Conservation (phyloP, 2,888 invertebrate genomes). For the Lutraria lutraria region DNA sequence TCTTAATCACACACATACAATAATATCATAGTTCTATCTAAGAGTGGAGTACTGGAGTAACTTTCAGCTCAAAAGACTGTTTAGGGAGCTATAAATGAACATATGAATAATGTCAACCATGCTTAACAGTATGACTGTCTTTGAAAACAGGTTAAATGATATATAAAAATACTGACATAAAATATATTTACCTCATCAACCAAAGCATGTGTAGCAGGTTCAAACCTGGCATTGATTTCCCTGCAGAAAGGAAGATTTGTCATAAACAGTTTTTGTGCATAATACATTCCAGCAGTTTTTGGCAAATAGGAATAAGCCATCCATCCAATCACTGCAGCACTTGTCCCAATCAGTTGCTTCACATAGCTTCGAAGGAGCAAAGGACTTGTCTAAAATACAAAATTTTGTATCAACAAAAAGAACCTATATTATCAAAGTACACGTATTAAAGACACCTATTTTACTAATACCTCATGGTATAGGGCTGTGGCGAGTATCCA, state of each 20-base stretch:
- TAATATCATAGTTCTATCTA: too few relatives aligned
- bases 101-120: too few relatives aligned
- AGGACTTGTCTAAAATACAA: constrained; percentile 5
- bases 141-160: too few relatives aligned
- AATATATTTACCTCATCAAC: constrained; percentile 29
- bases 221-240: background rate
- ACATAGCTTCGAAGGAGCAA: background rate
- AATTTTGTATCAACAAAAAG: background rate
- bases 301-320: constrained; percentile 40
- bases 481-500: too few relatives aligned
- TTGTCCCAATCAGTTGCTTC: constrained; percentile 29
- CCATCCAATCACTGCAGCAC: constrained; percentile 44
- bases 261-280: background rate
- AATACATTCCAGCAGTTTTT: constrained; percentile 27
- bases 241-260: constrained; percentile 9
- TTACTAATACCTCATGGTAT: too few relatives aligned
- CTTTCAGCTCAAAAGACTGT: too few relatives aligned
- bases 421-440: background rate
- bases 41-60: too few relatives aligned
- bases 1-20: too few relatives aligned
- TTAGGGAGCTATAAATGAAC: too few relatives aligned
- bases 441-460: background rate
- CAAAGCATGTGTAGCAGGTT: constrained; percentile 30
- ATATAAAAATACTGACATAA: background rate
- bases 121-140: too few relatives aligned